Evolutionary conservation across 2,797 vertebrate species (phyloP), one percentile per base, ranked within the genome.

Genomic region (Sebastes diploproa): DNA sequence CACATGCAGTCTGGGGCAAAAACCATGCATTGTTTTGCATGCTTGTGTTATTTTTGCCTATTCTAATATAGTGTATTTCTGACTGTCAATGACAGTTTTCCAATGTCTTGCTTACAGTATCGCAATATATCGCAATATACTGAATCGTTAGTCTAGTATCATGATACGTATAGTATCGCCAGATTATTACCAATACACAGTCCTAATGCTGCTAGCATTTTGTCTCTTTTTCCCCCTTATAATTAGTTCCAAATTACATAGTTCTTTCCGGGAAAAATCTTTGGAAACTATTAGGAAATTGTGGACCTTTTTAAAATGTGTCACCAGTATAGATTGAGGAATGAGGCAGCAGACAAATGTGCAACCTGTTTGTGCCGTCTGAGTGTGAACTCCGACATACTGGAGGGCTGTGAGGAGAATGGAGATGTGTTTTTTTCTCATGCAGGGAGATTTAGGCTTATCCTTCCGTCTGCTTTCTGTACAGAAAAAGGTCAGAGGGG

Each of bases 401-500:
- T 65, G 59, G 14, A 81, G 42, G 18, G 12, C 38, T 74, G 72
- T 73, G 59, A 36, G 38, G 12, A 30, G 25, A 38, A 38, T 38
- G 36, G 36, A 38, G 36, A 38, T 38, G 36, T 38, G 54, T 4
- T 68, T 72, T 62, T 58, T 78, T 62, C 60, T 83, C 54, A 1
- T 65, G 42, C 63, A 22, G 74, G 18, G 72, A 74, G 80, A 75
- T 83, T 68, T 62, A 10, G 77, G 60, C 20, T 82, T 36, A 73
- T 87, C 13, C 56, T 29, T 25, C 36, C 36, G 36, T 84, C 67
- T 38, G 61, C 34, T 80, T 55, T 82, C 29, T 60, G 27, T 8
- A 36, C 66, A 64, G 56, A 64, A 74, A 83, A 86, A 58, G 73
- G 83, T 80, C 64, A 79, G 22, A 80, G 55, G 75, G 72, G 68